Evolutionary conservation across 2,797 vertebrate genomes (phyloP).

Genomic region (Columba guinea): DNA sequence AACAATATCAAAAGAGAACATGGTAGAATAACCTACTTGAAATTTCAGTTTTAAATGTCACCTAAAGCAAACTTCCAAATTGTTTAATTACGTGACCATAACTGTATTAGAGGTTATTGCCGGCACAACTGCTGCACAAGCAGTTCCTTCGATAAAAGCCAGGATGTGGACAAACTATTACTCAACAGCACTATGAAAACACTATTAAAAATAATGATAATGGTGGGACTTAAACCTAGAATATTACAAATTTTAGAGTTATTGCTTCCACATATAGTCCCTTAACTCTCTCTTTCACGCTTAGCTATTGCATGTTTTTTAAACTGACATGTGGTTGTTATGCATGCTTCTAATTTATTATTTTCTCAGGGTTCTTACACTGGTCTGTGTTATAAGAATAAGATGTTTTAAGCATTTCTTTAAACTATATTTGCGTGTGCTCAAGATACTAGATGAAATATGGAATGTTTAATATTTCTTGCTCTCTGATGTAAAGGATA

Average conservation of each 20-base stretch:
- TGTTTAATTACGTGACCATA: slow-evolving; percentile 48
- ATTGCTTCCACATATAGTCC: neutral
- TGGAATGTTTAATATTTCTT: neutral
- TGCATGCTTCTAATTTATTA: neutral
- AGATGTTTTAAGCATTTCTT: neutral
- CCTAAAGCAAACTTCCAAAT: slow-evolving; percentile 21
- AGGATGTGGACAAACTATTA: slow-evolving; percentile 25
- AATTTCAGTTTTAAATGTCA: slow-evolving; percentile 51
- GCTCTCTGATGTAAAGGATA: neutral
- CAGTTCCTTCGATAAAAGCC: neutral
- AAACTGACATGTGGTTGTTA: neutral
- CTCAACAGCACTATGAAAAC: neutral
- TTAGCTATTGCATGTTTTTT: neutral
- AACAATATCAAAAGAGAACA: slow-evolving; percentile 5
- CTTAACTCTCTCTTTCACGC: neutral
- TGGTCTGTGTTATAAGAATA: neutral
- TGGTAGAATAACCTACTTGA: neutral
- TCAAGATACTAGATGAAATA: neutral
- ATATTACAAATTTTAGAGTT: slow-evolving; percentile 3
- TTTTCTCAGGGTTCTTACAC: neutral
- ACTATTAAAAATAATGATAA: slow-evolving; percentile 31
- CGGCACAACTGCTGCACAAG: slow-evolving; percentile 1
- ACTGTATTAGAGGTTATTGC: neutral
- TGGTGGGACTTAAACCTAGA: neutral
- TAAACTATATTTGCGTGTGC: neutral